A percentile compares a stretch with the other conserved stretches of the same genome.
phyloP scores from a whole-genome alignment of 2,888 invertebrate species.

The Cantharis rufa region DNA sequence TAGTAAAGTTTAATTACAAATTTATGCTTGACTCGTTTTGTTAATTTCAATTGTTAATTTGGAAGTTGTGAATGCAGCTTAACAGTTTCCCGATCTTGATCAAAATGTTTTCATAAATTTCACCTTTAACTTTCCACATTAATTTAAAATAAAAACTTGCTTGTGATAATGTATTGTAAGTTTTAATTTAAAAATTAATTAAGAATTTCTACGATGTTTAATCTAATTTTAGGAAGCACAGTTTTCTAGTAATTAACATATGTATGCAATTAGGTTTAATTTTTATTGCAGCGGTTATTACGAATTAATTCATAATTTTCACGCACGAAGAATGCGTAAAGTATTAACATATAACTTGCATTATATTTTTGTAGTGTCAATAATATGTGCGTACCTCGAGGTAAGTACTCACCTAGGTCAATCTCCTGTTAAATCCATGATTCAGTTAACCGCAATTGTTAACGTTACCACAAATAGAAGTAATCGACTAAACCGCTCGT shows the following conservation, averaged over 20 bases:
- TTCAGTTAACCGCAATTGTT: conserved; percentile 27
- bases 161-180: not conserved
- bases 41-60: not conserved
- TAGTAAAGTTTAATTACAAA: not conserved
- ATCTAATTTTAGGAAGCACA: not conserved
- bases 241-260: not conserved
- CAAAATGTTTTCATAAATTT: not conserved
- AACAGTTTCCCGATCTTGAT: not conserved
- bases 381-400: not conserved
- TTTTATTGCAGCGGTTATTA: not conserved
- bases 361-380: too few species aligned
- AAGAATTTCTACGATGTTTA: not conserved
- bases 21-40: not conserved
- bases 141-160: not conserved
- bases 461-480: conserved; percentile 27
- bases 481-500: conserved; percentile 28
- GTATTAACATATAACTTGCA: too few species aligned
- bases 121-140: not conserved
- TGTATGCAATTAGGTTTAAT: not conserved
- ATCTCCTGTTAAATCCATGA: conserved; percentile 21
- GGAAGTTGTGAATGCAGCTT: not conserved
- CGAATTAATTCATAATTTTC: not conserved
- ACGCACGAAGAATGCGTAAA: not conserved
- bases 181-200: not conserved
- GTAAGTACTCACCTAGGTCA: not conserved